Percentiles rank a stretch among this genome's conserved stretches.
Conservation (phyloP, 2,113 vertebrate genomes). For the Oophaga pumilio region DNA sequence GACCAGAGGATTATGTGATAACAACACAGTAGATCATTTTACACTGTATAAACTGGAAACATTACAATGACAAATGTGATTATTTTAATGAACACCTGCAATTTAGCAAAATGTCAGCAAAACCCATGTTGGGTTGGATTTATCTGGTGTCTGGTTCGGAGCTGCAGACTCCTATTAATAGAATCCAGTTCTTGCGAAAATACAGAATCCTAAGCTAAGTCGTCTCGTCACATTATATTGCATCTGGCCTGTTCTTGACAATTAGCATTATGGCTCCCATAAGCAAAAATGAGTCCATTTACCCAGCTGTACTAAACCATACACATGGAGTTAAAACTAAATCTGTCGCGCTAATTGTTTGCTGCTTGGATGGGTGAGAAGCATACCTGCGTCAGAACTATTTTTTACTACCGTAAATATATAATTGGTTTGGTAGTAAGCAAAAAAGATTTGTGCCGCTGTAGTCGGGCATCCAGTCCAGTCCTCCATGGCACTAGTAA, state of each 20-base stretch:
- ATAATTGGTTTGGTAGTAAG: too few species aligned
- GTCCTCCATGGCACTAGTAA: too few species aligned
- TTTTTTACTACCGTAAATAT: too few species aligned
- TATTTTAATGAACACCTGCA: slow-evolving; percentile 33
- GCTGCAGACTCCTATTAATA: slow-evolving; percentile 28
- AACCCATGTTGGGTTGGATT: background rate
- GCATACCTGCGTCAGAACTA: too few species aligned
- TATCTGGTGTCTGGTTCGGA: slow-evolving; percentile 7
- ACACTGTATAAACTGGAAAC: background rate
- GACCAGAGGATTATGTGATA: background rate
- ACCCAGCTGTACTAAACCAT: too few species aligned
- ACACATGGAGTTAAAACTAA: too few species aligned
- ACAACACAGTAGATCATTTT: background rate
- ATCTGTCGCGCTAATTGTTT: too few species aligned
- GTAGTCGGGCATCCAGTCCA: too few species aligned
- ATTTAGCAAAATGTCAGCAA: slow-evolving; percentile 15
- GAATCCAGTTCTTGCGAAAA: background rate
- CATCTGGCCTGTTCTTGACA: background rate
- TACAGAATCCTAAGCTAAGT: background rate
- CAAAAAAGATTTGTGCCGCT: too few species aligned
- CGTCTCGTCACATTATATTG: background rate
- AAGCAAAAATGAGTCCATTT: too few species aligned
- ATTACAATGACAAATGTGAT: slow-evolving; percentile 18
- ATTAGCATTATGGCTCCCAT: too few species aligned
- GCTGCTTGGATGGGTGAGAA: too few species aligned